A percentile compares a stretch with the other conserved stretches of the same genome.
phyloP scores from a whole-genome alignment of 1,140 invertebrate genomes.

The Halesus radiatus region DNA sequence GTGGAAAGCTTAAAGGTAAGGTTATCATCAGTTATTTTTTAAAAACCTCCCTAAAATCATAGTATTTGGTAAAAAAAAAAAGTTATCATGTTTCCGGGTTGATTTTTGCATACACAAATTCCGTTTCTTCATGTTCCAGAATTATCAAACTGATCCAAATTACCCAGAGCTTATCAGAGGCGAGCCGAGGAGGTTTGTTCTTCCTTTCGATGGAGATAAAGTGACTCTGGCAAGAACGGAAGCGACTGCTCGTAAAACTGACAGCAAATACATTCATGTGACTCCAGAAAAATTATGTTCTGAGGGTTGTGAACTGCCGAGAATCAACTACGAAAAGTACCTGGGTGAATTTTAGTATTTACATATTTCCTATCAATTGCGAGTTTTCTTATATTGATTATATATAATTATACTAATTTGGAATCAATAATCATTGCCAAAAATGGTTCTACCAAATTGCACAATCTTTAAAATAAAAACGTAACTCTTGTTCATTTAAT shows the following conservation, averaged over 20 bases:
- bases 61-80: no score
- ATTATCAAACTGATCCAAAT: constrained; percentile 82
- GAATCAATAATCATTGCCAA: no score
- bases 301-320: constrained; percentile 86
- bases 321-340: constrained; percentile 81
- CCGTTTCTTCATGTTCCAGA: constrained; percentile 64
- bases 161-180: constrained; percentile 85
- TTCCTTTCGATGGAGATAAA: constrained; percentile 73
- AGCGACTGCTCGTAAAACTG: constrained; percentile 67
- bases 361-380: no score
- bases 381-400: no score
- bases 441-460: no score
- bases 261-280: constrained; percentile 68
- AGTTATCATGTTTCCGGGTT: no score
- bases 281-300: constrained; percentile 79
- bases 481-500: no score
- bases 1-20: constrained; percentile 82
- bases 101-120: no score
- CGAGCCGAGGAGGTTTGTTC: constrained; percentile 79
- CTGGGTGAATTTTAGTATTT: constrained; percentile 67
- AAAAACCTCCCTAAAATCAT: no score
- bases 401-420: no score
- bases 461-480: no score
- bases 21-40: no score
- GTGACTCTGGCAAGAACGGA: constrained; percentile 67